Base-by-base conservation (phyloP, 2,113 vertebrate species). In the Tympanuchus pallidicinctus region DNA sequence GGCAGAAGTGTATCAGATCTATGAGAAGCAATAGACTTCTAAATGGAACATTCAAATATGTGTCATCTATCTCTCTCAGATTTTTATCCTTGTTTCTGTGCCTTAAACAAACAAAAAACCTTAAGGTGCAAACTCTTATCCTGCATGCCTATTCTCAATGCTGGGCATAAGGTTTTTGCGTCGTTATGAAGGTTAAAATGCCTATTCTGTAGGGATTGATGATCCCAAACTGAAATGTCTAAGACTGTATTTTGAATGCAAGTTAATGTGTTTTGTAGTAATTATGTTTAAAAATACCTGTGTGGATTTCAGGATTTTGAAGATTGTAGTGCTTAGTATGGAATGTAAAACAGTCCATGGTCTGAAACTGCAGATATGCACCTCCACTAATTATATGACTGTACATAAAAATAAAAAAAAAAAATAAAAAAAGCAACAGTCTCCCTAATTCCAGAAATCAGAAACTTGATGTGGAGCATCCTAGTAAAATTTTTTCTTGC, bases 371-470 rank as follows among this genome's bases (percentile, higher is more conserved):
- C 18, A 45, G 2, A 13, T 38, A 34, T 45, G 30, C 30, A 38
- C 5, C 6, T 74, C 24, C 86, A 24, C 59, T 84, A 27, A 56
- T 76, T 60, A 67, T 65, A 22, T 13, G 73, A 40, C 8, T 40
- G 6, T 60, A 42, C 63, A 57, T 27, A 72, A 70, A 72, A 72
- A 21, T 48, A 32, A 8, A 63, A 72, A 72, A 18, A 36, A 9
- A 38, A 38, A 38, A 38, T 38, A 32, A 8, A 67, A 45, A 40
- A 13, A 54, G 42, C 11, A 73, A 43, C 7, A 63, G 21, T 13
- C 12, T 4, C 27, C 28, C 34, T 21, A 82, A 2, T 8, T 71
- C 0, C 0, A 12, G 71, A 48, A 18, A 21, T 36, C 21, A 66
- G 54, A 54, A 7, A 78, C 22, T 10, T 47, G 25, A 19, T 40